Evolutionary conservation across 2,113 vertebrate species (phyloP).

Genomic region (Saguinus imperator): DNA sequence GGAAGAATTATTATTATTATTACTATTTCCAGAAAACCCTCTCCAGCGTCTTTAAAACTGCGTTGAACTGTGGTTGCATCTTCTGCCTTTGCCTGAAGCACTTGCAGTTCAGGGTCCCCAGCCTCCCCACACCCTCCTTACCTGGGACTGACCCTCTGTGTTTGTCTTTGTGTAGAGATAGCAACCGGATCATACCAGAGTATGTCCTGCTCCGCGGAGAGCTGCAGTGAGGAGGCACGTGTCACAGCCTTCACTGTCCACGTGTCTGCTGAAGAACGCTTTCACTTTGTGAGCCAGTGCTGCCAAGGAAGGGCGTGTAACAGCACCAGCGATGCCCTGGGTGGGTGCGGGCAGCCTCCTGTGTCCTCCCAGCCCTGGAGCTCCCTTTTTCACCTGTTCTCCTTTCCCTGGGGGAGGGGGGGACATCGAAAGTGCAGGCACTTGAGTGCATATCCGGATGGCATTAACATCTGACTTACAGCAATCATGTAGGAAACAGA

Average conservation of each 20-base stretch:
- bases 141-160: background rate
- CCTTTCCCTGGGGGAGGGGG: background rate
- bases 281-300: slow-evolving; percentile 26
- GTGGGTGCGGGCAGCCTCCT: background rate
- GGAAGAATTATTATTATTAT: background rate
- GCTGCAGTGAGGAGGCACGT: fast-evolving
- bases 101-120: background rate
- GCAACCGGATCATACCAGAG: fast-evolving
- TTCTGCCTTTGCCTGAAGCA: background rate
- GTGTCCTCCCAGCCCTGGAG: background rate
- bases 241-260: background rate
- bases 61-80: background rate
- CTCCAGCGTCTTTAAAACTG: background rate
- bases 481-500: background rate
- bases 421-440: background rate
- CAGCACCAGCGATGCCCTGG: fast-evolving
- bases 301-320: background rate
- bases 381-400: background rate
- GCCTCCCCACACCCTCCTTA: background rate
- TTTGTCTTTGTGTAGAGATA: background rate
- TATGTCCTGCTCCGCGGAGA: background rate
- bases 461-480: background rate
- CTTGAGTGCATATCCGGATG: background rate
- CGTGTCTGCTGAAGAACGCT: fast-evolving
- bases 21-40: background rate